phyloP scores from a whole-genome alignment of 2,113 vertebrate genomes.

The Pterocles burchelli region DNA sequence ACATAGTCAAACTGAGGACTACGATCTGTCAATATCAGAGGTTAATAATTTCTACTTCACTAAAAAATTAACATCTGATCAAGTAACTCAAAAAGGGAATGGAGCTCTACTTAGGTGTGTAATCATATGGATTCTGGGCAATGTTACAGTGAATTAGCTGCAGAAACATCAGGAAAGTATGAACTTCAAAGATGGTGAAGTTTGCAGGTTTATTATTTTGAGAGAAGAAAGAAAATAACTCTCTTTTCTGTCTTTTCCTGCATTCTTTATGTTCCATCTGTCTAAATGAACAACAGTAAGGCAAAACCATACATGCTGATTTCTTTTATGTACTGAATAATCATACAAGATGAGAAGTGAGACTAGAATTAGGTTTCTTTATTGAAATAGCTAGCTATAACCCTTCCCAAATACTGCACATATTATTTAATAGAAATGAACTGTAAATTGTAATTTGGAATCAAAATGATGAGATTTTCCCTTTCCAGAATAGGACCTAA shows the following conservation, averaged over 20 bases:
- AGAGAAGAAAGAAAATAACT: background rate
- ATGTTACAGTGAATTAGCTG: background rate
- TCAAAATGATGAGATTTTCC: background rate
- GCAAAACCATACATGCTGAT: background rate
- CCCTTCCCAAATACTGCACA: background rate
- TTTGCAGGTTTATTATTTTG: background rate
- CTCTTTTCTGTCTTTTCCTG: background rate
- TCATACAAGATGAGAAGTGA: background rate
- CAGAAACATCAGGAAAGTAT: background rate
- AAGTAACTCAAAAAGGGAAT: background rate
- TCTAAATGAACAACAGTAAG: background rate
- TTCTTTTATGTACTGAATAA: background rate
- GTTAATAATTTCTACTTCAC: slow-evolving; percentile 11
- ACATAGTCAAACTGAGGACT: background rate
- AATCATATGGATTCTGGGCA: background rate
- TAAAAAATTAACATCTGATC: slow-evolving; percentile 5
- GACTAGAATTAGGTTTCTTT: background rate
- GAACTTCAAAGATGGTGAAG: background rate
- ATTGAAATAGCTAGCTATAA: background rate
- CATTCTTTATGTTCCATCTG: background rate
- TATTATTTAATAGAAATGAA: background rate
- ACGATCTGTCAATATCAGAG: background rate
- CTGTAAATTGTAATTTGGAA: background rate
- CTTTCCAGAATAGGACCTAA: background rate
- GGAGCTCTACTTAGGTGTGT: background rate